Conservation (phyloP, 2,797 vertebrate genomes). For the Intellagama lesueurii region DNA sequence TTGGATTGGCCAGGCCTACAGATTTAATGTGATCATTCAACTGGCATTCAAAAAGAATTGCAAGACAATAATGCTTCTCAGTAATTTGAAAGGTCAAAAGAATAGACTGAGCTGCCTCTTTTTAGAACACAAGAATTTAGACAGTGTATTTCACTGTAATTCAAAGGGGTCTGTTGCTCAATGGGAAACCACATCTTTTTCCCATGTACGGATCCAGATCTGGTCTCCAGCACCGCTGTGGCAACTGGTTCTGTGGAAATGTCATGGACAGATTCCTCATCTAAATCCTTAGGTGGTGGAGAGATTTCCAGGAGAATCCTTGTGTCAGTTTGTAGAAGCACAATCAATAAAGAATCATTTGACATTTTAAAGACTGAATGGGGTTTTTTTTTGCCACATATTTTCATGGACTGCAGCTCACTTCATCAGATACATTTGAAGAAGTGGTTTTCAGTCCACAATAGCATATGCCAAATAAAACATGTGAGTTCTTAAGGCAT, state of each 20-base stretch:
- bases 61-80: conserved; percentile 40
- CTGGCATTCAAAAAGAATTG: conserved; percentile 40
- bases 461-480: no score
- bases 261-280: background rate
- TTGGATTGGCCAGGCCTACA: conserved; percentile 37
- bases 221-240: background rate
- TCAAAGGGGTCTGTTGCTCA: background rate
- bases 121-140: conserved; percentile 43
- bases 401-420: no score
- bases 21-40: conserved; percentile 35
- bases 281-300: no score
- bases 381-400: no score
- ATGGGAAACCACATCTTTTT: background rate
- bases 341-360: no score
- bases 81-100: conserved; percentile 62
- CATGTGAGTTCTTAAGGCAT: no score
- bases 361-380: no score
- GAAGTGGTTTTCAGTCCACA: no score
- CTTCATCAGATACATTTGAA: no score
- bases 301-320: no score
- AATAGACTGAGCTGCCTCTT: conserved; percentile 42
- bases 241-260: background rate
- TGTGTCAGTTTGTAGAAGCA: no score
- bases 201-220: background rate
- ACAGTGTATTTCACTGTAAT: conserved; percentile 22